Evolutionary conservation across 92 coral and sea anemone genomes (phyloP), one percentile per base, ranked within the genome.

Genomic region (Epizoanthus fatuus): DNA sequence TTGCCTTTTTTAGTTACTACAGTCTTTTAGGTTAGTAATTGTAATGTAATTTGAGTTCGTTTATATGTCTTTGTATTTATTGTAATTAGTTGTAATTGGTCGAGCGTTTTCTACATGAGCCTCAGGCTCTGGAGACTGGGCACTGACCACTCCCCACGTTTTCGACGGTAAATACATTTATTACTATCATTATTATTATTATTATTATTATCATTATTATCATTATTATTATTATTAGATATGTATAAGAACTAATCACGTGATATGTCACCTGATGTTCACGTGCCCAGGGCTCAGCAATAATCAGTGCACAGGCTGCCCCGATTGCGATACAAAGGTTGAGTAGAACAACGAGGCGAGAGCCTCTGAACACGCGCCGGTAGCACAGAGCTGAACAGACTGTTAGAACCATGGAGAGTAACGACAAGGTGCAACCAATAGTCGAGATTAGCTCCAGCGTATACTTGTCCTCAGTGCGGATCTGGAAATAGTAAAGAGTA

Each of bases 281-380:
- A 25, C 90, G 72, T 55, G 90, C 90, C n/a, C 78, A 75, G 10
- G 84, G 84, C 65, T 86, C 90, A 5, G 79, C 72, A 15, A 86
- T 53, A 2, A 83, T 51, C 13, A 86, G 63, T 15, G 81, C 81
- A 38, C 81, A 75, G 17, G 80, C 63, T 29, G 81, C 71, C 12
- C 90, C 90, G 74, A 86, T 86, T 13, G 90, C 90, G 22, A 77
- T 62, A 39, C 90, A 86, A 8, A 86, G 70, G 69, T 83, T 86
- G 15, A 86, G 64, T 22, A 86, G 55, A 9, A 86, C 85, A 58
- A 77, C 44, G 12, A 83, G 49, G 53, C 90, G 90, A 44, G 90
- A 47, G 11, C 84, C 81, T 47, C 77, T 86, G 20, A 86, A 60
- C 65, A 77, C 57, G 9, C 51, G 51, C 90, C 90, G 79, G 60